Evolutionary conservation across 1,140 invertebrate species (phyloP).

Genomic region (Trachymyrmex septentrionalis): DNA sequence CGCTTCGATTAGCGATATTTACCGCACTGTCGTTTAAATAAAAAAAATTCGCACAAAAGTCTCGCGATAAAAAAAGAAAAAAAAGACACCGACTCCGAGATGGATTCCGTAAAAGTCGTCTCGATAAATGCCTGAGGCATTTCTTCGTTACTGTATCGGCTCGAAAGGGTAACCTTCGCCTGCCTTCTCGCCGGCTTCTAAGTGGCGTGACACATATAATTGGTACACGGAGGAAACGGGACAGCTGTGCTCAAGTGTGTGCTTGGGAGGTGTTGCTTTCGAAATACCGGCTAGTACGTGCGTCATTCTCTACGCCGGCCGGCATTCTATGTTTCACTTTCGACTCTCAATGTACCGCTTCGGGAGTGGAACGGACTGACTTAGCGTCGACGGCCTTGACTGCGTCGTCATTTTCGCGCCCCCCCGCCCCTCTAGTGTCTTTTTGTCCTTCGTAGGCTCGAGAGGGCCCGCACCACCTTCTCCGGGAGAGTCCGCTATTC

Average conservation of each 20-base stretch:
- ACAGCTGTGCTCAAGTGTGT: slow-evolving; percentile 41
- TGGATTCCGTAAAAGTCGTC: neutral
- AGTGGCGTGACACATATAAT: slow-evolving; percentile 55
- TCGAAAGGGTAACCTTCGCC: slow-evolving; percentile 42
- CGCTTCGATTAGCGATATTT: neutral
- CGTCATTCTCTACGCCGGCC: slow-evolving; percentile 69
- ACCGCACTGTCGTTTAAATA: neutral
- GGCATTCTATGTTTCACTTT: slow-evolving; percentile 75
- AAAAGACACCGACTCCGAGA: neutral
- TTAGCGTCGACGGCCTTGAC: slow-evolving; percentile 74
- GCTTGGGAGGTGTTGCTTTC: slow-evolving; percentile 71
- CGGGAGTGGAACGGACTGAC: slow-evolving; percentile 68
- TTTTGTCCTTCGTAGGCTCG: slow-evolving; percentile 52
- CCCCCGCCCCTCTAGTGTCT: slow-evolving; percentile 3
- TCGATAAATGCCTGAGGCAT: neutral
- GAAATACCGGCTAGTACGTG: slow-evolving; percentile 71
- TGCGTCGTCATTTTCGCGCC: slow-evolving; percentile 62
- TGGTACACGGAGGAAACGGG: slow-evolving; percentile 50
- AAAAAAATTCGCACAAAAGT: neutral
- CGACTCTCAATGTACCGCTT: slow-evolving; percentile 75
- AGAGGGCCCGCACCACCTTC: slow-evolving; percentile 45
- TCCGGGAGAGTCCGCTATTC: slow-evolving; percentile 12
- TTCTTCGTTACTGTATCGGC: neutral
- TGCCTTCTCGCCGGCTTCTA: slow-evolving; percentile 28
- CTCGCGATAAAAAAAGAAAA: neutral